These are phyloP conservation scores for Alouatta palliata DNA, from an alignment of 2,113 vertebrate genomes.

Conservation along the genomic window DNA sequence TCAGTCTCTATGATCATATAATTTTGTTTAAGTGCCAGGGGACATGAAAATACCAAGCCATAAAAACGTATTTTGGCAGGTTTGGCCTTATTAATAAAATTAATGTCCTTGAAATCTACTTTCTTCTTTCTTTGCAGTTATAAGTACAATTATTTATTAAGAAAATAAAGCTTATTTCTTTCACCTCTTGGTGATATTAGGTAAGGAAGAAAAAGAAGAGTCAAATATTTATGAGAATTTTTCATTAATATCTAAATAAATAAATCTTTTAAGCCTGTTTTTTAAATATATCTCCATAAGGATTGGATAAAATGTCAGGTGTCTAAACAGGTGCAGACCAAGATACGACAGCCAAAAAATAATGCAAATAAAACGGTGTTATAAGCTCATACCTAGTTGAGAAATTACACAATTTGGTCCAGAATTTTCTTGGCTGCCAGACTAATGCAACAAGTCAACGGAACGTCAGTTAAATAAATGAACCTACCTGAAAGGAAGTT, in stretches of 20 bases:
- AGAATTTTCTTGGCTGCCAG: not conserved
- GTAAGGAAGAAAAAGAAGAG: not conserved
- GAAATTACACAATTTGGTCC: not conserved
- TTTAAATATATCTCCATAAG: not conserved
- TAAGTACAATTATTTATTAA: not conserved
- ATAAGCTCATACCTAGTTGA: not conserved
- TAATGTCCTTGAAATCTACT: slow-evolving; percentile 6
- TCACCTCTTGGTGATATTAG: not conserved
- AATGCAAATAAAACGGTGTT: not conserved
- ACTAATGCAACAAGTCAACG: not conserved
- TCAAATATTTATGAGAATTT: not conserved
- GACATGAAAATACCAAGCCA: not conserved
- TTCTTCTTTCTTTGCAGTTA: not conserved
- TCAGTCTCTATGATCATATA: not conserved
- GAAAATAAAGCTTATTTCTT: not conserved
- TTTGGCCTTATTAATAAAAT: slow-evolving; percentile 25
- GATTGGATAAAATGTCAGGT: not conserved
- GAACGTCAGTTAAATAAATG: not conserved
- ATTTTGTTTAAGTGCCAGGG: not conserved
- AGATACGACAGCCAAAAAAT: not conserved
- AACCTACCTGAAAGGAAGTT: not conserved
- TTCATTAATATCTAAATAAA: not conserved
- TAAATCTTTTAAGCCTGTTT: not conserved
- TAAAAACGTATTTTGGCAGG: not conserved
- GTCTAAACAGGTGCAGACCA: not conserved